A percentile compares a stretch with the other conserved stretches of the same genome.
phyloP scores from a whole-genome alignment of 92 coral and sea anemone genomes.

The Hydrozoanthus gracilis region DNA sequence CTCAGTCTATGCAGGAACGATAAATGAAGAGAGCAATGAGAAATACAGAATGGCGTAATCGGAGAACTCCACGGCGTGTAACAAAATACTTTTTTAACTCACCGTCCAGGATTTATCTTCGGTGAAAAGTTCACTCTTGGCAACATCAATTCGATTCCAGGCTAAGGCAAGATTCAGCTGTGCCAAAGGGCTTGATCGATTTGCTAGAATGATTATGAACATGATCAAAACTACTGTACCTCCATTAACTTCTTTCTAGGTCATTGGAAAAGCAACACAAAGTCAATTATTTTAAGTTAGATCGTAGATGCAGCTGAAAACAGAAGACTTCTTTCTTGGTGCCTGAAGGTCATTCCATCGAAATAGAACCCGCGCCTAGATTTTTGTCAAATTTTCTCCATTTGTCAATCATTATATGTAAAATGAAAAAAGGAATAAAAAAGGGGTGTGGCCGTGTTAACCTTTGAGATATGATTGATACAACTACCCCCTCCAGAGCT shows the following conservation, averaged over 20 bases:
- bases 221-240: background rate
- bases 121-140: slow-evolving; percentile 96
- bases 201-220: slow-evolving; percentile 63
- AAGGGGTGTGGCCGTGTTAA: no score
- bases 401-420: no score
- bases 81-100: background rate
- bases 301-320: no score
- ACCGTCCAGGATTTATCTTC: slow-evolving; percentile 93
- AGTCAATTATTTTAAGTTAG: no score
- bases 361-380: no score
- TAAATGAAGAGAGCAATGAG: background rate
- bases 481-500: no score
- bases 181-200: slow-evolving; percentile 93
- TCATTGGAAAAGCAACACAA: background rate
- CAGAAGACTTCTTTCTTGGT: no score
- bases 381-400: no score
- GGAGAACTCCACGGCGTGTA: no score
- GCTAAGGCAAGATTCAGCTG: slow-evolving; percentile 97
- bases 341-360: no score
- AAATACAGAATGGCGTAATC: background rate
- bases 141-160: slow-evolving; percentile 98
- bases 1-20: slow-evolving; percentile 66
- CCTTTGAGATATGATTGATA: no score
- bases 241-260: background rate
- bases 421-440: no score